Conservation (phyloP, 2,888 invertebrate species). For the Lasioglossum lativentre region DNA sequence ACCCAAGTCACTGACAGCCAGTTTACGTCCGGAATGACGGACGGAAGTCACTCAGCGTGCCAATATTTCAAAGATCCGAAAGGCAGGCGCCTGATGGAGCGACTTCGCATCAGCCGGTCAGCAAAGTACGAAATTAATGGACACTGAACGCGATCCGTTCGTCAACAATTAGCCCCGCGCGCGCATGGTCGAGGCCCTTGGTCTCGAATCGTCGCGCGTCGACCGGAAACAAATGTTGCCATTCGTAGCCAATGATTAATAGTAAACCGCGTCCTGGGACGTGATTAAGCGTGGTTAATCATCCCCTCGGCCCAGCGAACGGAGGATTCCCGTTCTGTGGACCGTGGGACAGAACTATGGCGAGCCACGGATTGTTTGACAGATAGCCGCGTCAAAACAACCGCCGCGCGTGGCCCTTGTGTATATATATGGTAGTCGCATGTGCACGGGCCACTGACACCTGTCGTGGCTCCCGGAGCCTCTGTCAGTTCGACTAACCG, state of each 20-base stretch:
- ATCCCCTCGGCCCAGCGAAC: slow-evolving; percentile 38
- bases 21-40: background rate
- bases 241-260: slow-evolving; percentile 53
- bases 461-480: slow-evolving; percentile 61
- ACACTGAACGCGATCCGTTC: background rate
- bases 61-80: background rate
- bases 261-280: slow-evolving; percentile 48
- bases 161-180: slow-evolving; percentile 14
- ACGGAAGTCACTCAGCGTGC: background rate
- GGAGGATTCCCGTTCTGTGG: slow-evolving; percentile 44
- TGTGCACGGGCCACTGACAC: slow-evolving; percentile 65
- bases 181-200: slow-evolving; percentile 2
- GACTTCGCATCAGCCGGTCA: background rate
- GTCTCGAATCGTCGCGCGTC: slow-evolving; percentile 4
- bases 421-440: slow-evolving; percentile 40
- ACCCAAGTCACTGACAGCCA: background rate
- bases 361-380: slow-evolving; percentile 71
- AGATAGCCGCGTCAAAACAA: slow-evolving; percentile 73
- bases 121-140: slow-evolving; percentile 10
- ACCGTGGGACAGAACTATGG: slow-evolving; percentile 67
- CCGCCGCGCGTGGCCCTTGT: slow-evolving; percentile 57
- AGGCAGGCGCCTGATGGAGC: background rate
- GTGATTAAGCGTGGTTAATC: slow-evolving; percentile 67
- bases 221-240: slow-evolving; percentile 54
- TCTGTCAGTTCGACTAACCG: slow-evolving; percentile 58